Percentiles rank a stretch among this genome's conserved stretches.
Evolutionary conservation across 2,113 vertebrate genomes (phyloP).

Genomic region (Martes martes): DNA sequence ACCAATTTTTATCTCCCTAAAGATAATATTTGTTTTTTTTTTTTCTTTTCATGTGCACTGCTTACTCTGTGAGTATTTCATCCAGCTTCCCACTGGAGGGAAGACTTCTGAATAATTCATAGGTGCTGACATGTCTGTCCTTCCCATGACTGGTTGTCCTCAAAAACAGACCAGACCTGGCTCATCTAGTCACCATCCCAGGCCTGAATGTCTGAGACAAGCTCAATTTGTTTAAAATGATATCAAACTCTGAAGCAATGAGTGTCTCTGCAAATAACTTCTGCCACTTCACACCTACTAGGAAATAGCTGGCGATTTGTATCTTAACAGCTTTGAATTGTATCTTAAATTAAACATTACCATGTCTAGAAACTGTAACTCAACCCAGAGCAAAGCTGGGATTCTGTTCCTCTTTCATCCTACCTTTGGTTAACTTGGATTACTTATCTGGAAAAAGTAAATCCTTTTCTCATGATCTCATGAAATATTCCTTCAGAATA

Average conservation of each 20-base stretch:
- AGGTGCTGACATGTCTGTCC: background rate
- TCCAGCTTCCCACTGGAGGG: background rate
- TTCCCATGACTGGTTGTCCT: background rate
- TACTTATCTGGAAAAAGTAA: constrained; percentile 12
- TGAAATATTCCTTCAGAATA: constrained; percentile 23
- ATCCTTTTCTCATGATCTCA: background rate
- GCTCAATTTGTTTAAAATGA: background rate
- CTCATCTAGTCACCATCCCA: background rate
- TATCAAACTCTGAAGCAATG: background rate
- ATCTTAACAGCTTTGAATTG: constrained; percentile 15
- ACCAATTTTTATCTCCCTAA: background rate
- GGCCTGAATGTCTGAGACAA: background rate
- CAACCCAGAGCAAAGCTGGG: background rate
- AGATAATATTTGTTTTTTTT: background rate
- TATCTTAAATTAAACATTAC: constrained; percentile 21
- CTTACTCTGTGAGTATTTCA: background rate
- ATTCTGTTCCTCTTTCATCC: background rate
- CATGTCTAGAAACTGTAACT: background rate
- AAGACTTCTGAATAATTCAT: background rate
- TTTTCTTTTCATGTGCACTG: background rate
- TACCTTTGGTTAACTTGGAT: constrained; percentile 18
- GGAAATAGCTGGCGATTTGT: background rate
- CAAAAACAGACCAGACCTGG: background rate
- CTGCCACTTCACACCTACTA: background rate
- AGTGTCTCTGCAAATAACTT: constrained; percentile 16